These are phyloP conservation scores for Osmerus eperlanus DNA, from an alignment of 2,113 vertebrate species.

Conservation along the genomic window DNA sequence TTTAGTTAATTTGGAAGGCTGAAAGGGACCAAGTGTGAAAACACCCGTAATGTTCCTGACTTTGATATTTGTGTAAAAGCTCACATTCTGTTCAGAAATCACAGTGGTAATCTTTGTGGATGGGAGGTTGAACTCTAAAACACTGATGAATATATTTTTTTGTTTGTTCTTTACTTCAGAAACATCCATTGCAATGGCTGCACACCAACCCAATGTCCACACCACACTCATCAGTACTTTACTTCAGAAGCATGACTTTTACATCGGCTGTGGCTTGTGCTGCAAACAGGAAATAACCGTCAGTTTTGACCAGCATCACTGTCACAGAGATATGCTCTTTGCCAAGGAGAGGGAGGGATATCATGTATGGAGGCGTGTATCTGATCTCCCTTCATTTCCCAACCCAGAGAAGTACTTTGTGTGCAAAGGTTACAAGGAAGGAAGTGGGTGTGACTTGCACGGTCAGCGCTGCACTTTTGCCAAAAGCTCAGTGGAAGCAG, in stretches of 20 bases:
- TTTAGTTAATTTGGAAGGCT: too few relatives aligned
- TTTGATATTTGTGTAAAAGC: not conserved
- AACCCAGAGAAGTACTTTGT: slow-evolving; percentile 49
- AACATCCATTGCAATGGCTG: too few relatives aligned
- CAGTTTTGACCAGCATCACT: slow-evolving; percentile 51
- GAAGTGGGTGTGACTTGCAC: slow-evolving; percentile 64
- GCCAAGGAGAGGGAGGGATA: slow-evolving; percentile 27
- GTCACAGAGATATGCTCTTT: slow-evolving; percentile 58
- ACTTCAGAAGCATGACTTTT: not conserved
- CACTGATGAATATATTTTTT: too few relatives aligned
- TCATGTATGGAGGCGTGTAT: slow-evolving; percentile 56
- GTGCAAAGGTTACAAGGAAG: slow-evolving; percentile 62
- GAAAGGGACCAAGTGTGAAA: not conserved
- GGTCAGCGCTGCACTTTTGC: slow-evolving; percentile 68
- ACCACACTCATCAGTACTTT: not conserved
- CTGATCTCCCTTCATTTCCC: slow-evolving; percentile 61
- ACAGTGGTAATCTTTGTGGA: too few relatives aligned
- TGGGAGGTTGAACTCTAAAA: too few relatives aligned
- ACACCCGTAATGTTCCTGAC: not conserved
- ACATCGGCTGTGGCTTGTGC: not conserved
- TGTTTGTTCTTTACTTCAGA: too few relatives aligned
- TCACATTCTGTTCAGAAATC: too few relatives aligned
- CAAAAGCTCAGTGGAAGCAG: slow-evolving; percentile 64
- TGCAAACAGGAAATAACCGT: slow-evolving; percentile 7
- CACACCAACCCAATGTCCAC: too few relatives aligned